Evolutionary conservation across 30 jellyfish, hydroid and myxozoan genomes (phyloP).

Genomic region (Aurelia aurita): DNA sequence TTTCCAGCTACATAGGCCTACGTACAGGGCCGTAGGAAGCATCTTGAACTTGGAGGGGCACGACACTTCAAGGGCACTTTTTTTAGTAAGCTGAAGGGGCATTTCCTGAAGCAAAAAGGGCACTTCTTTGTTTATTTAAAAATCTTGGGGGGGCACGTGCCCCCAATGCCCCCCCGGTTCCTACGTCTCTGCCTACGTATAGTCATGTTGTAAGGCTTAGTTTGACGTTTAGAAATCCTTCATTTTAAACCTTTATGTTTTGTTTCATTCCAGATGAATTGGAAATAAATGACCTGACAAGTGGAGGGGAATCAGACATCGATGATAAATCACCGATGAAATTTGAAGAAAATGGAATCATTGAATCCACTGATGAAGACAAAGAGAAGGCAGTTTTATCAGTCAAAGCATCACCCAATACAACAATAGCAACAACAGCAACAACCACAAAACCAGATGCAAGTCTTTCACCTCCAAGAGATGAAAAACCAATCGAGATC

Average conservation of each 20-base stretch:
- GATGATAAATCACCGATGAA: slow-evolving; percentile 22
- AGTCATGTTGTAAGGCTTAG: no score
- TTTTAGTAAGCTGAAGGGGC: no score
- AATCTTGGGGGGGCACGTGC: no score
- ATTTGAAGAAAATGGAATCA: slow-evolving; percentile 32
- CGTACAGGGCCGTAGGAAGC: no score
- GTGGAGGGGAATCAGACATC: slow-evolving; percentile 7
- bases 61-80: no score
- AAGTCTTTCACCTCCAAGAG: slow-evolving; percentile 14
- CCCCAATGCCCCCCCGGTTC: no score
- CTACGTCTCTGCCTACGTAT: no score
- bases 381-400: slow-evolving; percentile 6
- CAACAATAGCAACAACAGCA: background rate
- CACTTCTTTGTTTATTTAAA: no score
- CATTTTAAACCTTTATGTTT: background rate
- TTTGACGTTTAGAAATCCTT: no score
- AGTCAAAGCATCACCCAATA: slow-evolving; percentile 8
- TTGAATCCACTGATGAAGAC: slow-evolving; percentile 10
- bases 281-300: slow-evolving; percentile 19
- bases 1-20: no score
- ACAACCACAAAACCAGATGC: background rate
- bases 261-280: slow-evolving; percentile 20
- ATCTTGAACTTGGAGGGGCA: no score
- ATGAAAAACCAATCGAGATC: slow-evolving; percentile 1
- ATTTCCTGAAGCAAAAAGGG: no score